phyloP scores from a whole-genome alignment of 2,797 vertebrate species.

The Chelonia mydas region DNA sequence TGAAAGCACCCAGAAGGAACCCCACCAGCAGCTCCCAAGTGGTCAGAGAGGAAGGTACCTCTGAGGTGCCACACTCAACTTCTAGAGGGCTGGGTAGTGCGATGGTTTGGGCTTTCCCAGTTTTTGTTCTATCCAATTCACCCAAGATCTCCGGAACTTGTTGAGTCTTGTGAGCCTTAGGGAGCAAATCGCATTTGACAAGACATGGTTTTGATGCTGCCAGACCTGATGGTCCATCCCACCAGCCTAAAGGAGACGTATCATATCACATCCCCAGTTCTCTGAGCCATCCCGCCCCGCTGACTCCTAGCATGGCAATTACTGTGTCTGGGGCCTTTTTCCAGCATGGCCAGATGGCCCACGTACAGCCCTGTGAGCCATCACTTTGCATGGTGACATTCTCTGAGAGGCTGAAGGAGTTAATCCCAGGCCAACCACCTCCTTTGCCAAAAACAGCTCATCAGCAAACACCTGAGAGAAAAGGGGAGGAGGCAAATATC shows the following conservation, averaged over 20 bases:
- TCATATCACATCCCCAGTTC: not conserved
- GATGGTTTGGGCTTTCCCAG: no score
- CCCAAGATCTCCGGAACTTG: not conserved
- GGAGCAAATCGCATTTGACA: accelerated
- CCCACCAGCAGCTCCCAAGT: not conserved
- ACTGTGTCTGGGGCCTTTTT: accelerated
- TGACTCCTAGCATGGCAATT: accelerated
- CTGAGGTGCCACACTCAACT: not conserved
- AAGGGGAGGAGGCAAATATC: accelerated
- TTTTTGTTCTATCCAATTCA: not conserved
- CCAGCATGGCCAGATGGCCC: not conserved
- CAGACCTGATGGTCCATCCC: not conserved
- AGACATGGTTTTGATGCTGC: accelerated
- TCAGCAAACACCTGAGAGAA: accelerated
- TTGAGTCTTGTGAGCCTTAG: accelerated
- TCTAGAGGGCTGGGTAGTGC: not conserved
- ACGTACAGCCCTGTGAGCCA: accelerated
- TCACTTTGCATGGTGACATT: accelerated
- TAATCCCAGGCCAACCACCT: not conserved
- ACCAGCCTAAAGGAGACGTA: not conserved
- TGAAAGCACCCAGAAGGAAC: not conserved
- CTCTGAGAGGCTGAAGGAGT: not conserved
- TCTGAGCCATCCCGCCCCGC: accelerated
- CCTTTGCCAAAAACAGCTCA: not conserved
- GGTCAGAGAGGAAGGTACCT: not conserved